Conservation (phyloP, 2,888 invertebrate species). For the Ethmia dodecea region DNA sequence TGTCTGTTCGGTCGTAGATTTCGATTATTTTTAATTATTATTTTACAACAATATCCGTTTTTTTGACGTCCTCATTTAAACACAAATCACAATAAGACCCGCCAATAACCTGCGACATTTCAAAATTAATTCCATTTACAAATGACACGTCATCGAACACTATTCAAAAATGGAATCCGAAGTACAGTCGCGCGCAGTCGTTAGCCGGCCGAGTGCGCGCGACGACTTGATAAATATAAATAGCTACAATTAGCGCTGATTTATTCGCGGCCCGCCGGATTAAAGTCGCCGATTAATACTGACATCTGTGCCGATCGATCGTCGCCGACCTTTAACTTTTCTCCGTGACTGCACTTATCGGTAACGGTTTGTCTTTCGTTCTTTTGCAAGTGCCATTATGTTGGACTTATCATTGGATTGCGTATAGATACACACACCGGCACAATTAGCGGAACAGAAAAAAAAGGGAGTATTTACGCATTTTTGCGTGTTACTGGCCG, state of each 20-base stretch:
- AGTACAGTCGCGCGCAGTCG: slow-evolving; percentile 18
- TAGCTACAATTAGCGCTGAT: slow-evolving; percentile 65
- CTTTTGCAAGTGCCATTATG: slow-evolving; percentile 8
- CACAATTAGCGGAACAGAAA: no score
- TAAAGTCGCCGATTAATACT: slow-evolving; percentile 67
- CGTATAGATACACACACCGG: no score
- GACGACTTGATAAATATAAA: slow-evolving; percentile 63
- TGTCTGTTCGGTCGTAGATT: no score
- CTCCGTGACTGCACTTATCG: slow-evolving; percentile 60
- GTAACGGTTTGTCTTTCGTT: slow-evolving; percentile 16
- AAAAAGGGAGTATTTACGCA: no score
- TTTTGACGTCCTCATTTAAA: no score
- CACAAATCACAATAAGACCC: no score
- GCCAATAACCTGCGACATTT: no score
- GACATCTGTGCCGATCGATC: slow-evolving; percentile 69
- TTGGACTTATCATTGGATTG: no score
- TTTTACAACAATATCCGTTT: no score
- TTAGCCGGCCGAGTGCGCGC: slow-evolving; percentile 35
- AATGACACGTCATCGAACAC: slow-evolving; percentile 7
- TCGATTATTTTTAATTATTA: no score
- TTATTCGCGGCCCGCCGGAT: slow-evolving; percentile 60
- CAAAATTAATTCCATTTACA: slow-evolving; percentile 1
- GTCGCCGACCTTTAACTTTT: slow-evolving; percentile 62
- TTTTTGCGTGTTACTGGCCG: no score
- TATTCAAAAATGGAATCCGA: slow-evolving; percentile 17